phyloP scores from a whole-genome alignment of 2,797 vertebrate genomes.

The Sarcophilus harrisii region DNA sequence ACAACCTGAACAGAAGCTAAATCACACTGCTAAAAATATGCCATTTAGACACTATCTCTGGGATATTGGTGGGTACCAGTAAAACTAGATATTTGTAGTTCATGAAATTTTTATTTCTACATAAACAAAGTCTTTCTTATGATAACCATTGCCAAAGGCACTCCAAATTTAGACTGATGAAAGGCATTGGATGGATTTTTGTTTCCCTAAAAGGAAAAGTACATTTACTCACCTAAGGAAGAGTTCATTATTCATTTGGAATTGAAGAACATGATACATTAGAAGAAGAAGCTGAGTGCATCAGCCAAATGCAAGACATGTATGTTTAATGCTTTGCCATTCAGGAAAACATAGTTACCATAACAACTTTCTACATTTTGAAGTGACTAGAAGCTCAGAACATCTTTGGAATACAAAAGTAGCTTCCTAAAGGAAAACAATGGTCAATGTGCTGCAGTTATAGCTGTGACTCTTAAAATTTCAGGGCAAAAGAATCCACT shows the following conservation, averaged over 20 bases:
- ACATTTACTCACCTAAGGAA: constrained; percentile 34
- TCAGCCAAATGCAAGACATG: constrained; percentile 21
- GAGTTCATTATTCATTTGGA: constrained; percentile 34
- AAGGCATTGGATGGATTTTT: constrained; percentile 26
- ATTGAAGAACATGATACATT: background rate
- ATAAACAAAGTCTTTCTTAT: constrained; percentile 34
- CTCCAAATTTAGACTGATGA: constrained; percentile 33
- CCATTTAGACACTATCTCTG: background rate
- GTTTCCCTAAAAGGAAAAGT: constrained; percentile 38
- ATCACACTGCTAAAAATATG: background rate
- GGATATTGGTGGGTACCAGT: background rate
- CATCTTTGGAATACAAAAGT: constrained; percentile 11
- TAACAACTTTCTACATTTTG: constrained; percentile 54
- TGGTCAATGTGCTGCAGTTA: background rate
- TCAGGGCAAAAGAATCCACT: background rate
- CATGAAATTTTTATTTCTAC: constrained; percentile 53
- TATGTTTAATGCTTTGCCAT: constrained; percentile 55
- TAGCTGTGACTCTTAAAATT: constrained; percentile 3
- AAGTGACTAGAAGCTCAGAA: constrained; percentile 34
- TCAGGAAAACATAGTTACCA: constrained; percentile 57
- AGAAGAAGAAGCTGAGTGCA: background rate
- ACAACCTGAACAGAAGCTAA: background rate
- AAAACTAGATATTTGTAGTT: constrained; percentile 29
- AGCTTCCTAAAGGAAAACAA: constrained; percentile 36
- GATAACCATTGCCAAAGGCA: constrained; percentile 16